These are phyloP conservation scores for Drosophila ustulata DNA, from an alignment of 2,888 invertebrate species.

Conservation along the genomic window DNA sequence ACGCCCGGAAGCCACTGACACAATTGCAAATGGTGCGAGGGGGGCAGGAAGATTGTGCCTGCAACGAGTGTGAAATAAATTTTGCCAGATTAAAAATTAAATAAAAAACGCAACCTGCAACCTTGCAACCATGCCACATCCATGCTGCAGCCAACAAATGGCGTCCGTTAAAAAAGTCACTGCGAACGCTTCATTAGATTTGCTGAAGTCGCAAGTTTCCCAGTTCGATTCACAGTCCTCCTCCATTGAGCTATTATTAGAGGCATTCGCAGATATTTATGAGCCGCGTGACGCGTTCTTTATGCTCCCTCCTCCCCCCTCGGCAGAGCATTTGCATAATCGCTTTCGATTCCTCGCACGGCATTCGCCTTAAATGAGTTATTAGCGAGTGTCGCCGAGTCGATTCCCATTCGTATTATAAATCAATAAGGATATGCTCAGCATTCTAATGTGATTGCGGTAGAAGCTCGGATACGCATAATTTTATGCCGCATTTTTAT, in stretches of 20 bases:
- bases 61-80: constrained; percentile 79
- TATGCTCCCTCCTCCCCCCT: constrained; percentile 8
- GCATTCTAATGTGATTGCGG: constrained; percentile 75
- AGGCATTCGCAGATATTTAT: constrained; percentile 78
- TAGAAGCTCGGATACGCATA: constrained; percentile 48
- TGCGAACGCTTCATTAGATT: constrained; percentile 47
- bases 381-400: constrained; percentile 76
- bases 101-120: constrained; percentile 37
- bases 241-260: constrained; percentile 70
- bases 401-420: constrained; percentile 79
- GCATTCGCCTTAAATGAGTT: constrained; percentile 81
- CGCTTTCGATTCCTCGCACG: constrained; percentile 81
- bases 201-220: constrained; percentile 25
- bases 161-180: constrained; percentile 42
- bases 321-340: constrained; percentile 78
- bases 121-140: neutral
- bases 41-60: constrained; percentile 4
- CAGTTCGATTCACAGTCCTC: too few species aligned
- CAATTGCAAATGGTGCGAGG: constrained; percentile 39
- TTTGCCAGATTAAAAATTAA: constrained; percentile 69
- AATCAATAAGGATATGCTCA: constrained; percentile 79
- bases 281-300: constrained; percentile 69
- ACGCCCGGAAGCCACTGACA: constrained; percentile 60
- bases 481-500: constrained; percentile 60
- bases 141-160: constrained; percentile 42